Percentiles rank a stretch among this genome's conserved stretches.
Evolutionary conservation across 2,113 vertebrate species (phyloP).

Genomic region (Danionella cerebrum): DNA sequence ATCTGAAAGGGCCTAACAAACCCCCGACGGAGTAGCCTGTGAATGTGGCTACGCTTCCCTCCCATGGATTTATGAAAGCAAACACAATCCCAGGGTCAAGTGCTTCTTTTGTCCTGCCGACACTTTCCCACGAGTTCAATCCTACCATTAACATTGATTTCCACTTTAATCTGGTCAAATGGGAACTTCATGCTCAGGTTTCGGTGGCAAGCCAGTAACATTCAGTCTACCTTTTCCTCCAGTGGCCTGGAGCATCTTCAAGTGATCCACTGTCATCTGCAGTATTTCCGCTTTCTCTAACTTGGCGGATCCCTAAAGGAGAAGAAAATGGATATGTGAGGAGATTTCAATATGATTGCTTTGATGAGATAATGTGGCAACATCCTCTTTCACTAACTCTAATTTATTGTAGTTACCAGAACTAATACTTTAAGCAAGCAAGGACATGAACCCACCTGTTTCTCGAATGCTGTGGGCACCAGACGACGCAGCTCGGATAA

Average conservation of each 20-base stretch:
- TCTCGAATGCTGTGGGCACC: conserved; percentile 90
- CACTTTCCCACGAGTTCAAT: conserved; percentile 89
- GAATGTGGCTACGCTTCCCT: conserved; percentile 74
- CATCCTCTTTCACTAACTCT: not conserved
- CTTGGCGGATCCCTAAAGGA: conserved; percentile 86
- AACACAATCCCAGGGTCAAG: conserved; percentile 89
- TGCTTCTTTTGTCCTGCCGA: conserved; percentile 80
- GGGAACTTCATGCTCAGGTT: conserved; percentile 49
- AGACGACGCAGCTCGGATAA: conserved; percentile 85
- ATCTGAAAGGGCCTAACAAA: conserved; percentile 78
- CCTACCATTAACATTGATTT: conserved; percentile 84
- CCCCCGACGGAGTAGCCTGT: conserved; percentile 69
- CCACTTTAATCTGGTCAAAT: conserved; percentile 75
- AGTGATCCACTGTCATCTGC: conserved; percentile 97
- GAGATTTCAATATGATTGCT: not conserved
- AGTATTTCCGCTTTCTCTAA: conserved; percentile 97
- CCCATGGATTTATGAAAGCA: conserved; percentile 87
- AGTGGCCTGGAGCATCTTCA: conserved; percentile 90
- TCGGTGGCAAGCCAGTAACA: conserved; percentile 31
- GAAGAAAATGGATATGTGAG: conserved; percentile 37
- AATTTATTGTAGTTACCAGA: not conserved
- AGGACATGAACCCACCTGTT: conserved; percentile 74
- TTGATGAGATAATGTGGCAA: not conserved
- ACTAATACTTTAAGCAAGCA: not conserved
- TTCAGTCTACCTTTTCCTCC: conserved; percentile 84